These are phyloP conservation scores for Grallaria varia DNA, from an alignment of 2,113 vertebrate genomes.

Conservation along the genomic window DNA sequence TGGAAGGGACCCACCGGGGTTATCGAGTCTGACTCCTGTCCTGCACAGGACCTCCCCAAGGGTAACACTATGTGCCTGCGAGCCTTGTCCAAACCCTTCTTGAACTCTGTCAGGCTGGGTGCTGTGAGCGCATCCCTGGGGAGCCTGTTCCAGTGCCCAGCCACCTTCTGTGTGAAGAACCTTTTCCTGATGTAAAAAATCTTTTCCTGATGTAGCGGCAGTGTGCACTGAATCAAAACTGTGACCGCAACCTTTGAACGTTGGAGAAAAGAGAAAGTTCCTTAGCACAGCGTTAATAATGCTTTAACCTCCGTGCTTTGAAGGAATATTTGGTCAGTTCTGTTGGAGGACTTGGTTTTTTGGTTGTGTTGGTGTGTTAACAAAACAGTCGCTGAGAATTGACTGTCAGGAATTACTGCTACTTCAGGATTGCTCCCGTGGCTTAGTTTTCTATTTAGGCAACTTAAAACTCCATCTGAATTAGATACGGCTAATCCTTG, in stretches of 20 bases:
- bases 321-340: not conserved
- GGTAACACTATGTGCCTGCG: not conserved
- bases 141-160: not conserved
- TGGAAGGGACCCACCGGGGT: not conserved
- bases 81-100: not conserved
- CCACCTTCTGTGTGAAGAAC: not conserved
- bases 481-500: slow-evolving; percentile 2
- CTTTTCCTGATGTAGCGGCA: too few relatives aligned
- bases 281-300: not conserved
- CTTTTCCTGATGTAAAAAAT: not conserved
- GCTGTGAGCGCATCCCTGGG: not conserved
- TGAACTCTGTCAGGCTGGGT: not conserved
- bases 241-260: not conserved
- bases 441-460: slow-evolving; percentile 23
- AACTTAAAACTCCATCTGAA: not conserved
- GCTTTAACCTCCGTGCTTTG: accelerated
- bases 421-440: not conserved
- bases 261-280: not conserved
- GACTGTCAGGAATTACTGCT: not conserved
- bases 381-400: not conserved
- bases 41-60: too few relatives aligned
- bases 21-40: accelerated
- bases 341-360: not conserved
- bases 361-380: not conserved
- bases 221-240: accelerated